Base-by-base conservation (phyloP, 2,113 vertebrate genomes). In the Merops nubicus region DNA sequence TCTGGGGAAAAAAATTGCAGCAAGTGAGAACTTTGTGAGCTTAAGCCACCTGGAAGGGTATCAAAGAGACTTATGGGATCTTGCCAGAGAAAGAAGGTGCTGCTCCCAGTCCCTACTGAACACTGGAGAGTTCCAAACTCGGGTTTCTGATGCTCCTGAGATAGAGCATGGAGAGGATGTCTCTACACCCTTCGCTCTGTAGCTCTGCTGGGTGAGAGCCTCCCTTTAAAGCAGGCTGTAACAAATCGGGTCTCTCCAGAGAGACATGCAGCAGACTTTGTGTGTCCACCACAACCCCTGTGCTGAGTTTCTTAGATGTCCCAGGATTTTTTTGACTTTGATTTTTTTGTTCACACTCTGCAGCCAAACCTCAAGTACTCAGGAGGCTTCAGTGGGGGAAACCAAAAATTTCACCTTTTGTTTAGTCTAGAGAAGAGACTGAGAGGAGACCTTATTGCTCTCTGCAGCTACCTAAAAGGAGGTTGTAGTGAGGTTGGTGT, bases 91-190 rank as follows among this genome's bases (percentile, higher is more conserved):
- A 2, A 51, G 7, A 72, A 78, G 33, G 1, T 40, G 15, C 3
- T 56, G 7, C 36, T 83, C 9, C 25, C 26, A 40, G 53, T 50
- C 10, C 11, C 31, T 83, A 6, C 15, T 45, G 25, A 82, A 38
- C 4, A 26, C 3, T 45, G 4, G 16, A 60, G 43, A 36, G 26
- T 22, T 91, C 81, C 82, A 67, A 33, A 57, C 34, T 5, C 60
- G 38, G 1, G 2, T 74, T 33, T 47, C 36, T 72, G 23, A 34
- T 21, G 57, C 91, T 22, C 14, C 15, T 50, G 11, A 12, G 2
- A 4, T 3, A 47, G 28, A 34, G 9, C 11, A 15, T 4, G 20
- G 8, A 47, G 38, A 48, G 6, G 6, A 88, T 1, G 0, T 57
- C 7, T 20, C 31, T 48, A 8, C 33, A 16, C 23, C 11, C 9